Base-by-base conservation (phyloP, 2,113 vertebrate species). In the Lanius ludovicianus region DNA sequence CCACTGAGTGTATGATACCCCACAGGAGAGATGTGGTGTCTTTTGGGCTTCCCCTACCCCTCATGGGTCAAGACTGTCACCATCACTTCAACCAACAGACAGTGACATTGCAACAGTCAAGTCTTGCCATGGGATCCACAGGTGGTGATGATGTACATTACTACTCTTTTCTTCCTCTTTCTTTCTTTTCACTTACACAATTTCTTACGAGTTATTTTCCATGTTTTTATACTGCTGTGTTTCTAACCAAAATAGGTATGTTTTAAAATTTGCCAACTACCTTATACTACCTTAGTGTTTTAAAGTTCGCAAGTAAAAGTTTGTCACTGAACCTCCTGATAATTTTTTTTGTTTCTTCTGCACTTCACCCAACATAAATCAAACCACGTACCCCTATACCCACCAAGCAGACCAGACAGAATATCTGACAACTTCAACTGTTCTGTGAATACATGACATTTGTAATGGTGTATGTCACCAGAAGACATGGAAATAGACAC, bases 51-150 rank as follows among this genome's bases (percentile, higher is more conserved):
- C 35, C 46, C 20, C 13, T 22, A 50, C 2, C 22, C 15, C 3
- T 1, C 0, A 16, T 33, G 46, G 35, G 16, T 27, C 35, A n/a
- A 23, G 27, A 19, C 55, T 37, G 42, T 2, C 1, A 15, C n/a
- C 18, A 17, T 21, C n/a, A 33, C 18, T 41, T 39, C 42, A 25
- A 3, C 7, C 22, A 56, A 46, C 2, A 47, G 13, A 27, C 13
- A 17, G 4, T 11, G 42, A 27, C 28, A 47, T 39, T 67, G 39
- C 63, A 68, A 10, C 7, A 37, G 21, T 13, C 22, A 13, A 2
- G 25, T 15, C 39, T 46, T 1, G 0, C 30, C 50, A 39, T 16
- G 22, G 11, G 28, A 39, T 57, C 22, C n/a, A 39, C 22, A 33
- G n/a, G 28, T 33, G 18, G 7, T 33, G 28, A 47, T 1, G 0